Conservation (phyloP, 1,140 invertebrate species). For the Lepidurus couesii region DNA sequence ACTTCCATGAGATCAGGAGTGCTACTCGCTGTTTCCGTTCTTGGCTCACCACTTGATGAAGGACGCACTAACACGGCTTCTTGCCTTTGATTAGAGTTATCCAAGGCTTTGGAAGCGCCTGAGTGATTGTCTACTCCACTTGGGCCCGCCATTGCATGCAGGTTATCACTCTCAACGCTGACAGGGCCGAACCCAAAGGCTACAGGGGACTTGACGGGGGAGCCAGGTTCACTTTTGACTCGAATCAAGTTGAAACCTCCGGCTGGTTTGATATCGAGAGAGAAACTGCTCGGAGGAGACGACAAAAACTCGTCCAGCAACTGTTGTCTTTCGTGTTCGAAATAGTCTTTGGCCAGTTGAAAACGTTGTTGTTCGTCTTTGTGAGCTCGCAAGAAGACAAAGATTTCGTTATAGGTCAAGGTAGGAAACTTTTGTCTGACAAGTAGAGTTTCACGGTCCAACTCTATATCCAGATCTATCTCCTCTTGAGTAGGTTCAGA, state of each 20-base stretch:
- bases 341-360: background rate
- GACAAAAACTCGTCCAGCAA: background rate
- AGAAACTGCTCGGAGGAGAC: background rate
- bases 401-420: background rate
- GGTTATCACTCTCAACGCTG: too few relatives aligned
- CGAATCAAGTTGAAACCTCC: background rate
- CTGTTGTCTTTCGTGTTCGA: background rate
- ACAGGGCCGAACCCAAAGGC: too few relatives aligned
- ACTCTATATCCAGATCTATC: background rate
- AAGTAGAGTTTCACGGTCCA: background rate
- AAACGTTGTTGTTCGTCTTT: background rate
- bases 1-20: background rate
- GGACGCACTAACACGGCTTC: too few relatives aligned
- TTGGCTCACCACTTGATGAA: background rate
- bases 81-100: too few relatives aligned
- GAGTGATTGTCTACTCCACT: too few relatives aligned
- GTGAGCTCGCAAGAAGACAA: background rate
- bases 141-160: too few relatives aligned
- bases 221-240: too few relatives aligned
- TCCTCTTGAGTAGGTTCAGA: background rate
- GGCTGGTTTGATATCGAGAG: background rate
- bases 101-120: too few relatives aligned
- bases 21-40: background rate
- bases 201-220: too few relatives aligned
- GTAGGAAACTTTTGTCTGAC: background rate